These are phyloP conservation scores for Cebus imitator DNA, from an alignment of 2,113 vertebrate genomes.

Conservation along the genomic window DNA sequence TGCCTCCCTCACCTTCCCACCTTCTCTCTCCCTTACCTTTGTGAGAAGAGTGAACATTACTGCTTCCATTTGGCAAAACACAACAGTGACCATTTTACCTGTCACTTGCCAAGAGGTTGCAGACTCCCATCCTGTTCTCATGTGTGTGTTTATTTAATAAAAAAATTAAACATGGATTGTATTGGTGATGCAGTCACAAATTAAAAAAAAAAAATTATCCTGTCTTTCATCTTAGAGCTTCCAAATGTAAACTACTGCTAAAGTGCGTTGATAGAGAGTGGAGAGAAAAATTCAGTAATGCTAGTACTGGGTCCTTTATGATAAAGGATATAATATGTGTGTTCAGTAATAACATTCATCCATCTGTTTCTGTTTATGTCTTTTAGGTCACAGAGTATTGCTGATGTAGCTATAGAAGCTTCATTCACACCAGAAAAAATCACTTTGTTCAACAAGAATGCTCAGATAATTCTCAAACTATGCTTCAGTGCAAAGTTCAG, in stretches of 20 bases:
- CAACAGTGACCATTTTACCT: background rate
- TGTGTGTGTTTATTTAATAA: background rate
- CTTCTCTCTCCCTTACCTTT: background rate
- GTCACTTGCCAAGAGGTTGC: background rate
- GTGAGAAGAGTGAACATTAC: background rate
- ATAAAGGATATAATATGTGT: background rate
- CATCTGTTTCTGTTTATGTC: conserved; percentile 47
- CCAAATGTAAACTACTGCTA: background rate
- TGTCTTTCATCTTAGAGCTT: background rate
- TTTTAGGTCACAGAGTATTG: conserved; percentile 92
- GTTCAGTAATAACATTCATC: background rate
- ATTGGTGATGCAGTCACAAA: background rate
- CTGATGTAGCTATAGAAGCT: conserved; percentile 84
- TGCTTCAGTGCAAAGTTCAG: conserved; percentile 91
- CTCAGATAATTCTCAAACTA: conserved; percentile 85
- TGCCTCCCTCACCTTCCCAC: background rate
- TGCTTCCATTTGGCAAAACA: background rate
- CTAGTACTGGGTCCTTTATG: too few relatives aligned
- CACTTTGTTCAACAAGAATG: conserved; percentile 89
- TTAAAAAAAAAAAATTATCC: background rate
- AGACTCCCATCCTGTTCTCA: background rate
- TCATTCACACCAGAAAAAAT: conserved; percentile 92
- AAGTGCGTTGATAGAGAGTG: background rate
- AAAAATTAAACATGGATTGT: background rate
- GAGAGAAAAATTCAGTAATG: background rate